Base-by-base conservation (phyloP, 2,888 invertebrate genomes). In the Ophioninae sp. region DNA sequence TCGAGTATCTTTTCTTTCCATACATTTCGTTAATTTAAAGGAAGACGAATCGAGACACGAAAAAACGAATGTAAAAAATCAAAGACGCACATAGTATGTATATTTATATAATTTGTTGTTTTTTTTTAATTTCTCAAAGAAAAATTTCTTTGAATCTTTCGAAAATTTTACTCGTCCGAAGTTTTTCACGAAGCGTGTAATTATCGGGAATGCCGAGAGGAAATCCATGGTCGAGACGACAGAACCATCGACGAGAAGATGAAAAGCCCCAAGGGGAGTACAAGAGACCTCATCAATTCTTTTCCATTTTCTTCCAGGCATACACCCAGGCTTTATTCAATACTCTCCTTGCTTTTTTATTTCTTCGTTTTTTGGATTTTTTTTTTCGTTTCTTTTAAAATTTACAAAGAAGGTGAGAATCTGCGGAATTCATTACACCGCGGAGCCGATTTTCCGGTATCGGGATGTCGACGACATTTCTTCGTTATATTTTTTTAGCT, bases 391-490 rank as follows among this genome's bases (percentile, higher is more conserved):
- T 81, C 76, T 39, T 59, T 37, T 59, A 59, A 59, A 69, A 72
- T 65, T 20, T 79, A 59, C 44, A 79, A 82, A 76, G 61, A 67
- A 69, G n/a, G 56, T 51, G 69, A 56, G 41, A 39, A 77, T 76
- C 56, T 82, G 51, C 51, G 76, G 76, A 82, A 84, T 79, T 82
- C 82, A 80, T 84, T 82, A 79, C 82, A 75, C 63, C 63, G 61
- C 71, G 41, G 20, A 58, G 81, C 61, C 72, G 78, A 81, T 83
- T 75, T 77, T 68, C 68, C 71, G 56, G 65, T 20, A 8, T 78
- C 64, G 41, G 81, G 74, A 67, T 67, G 75, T 84, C 61, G 75
- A 74, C 61, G 44, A 84, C 79, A 75, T 84, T 79, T 58, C 64
- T 75, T 81, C 78, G 81, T 81, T 79, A 81, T 84, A 84, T 30